These are phyloP conservation scores for Drosophila carrolli DNA, from an alignment of 1,140 invertebrate genomes.

Conservation along the genomic window DNA sequence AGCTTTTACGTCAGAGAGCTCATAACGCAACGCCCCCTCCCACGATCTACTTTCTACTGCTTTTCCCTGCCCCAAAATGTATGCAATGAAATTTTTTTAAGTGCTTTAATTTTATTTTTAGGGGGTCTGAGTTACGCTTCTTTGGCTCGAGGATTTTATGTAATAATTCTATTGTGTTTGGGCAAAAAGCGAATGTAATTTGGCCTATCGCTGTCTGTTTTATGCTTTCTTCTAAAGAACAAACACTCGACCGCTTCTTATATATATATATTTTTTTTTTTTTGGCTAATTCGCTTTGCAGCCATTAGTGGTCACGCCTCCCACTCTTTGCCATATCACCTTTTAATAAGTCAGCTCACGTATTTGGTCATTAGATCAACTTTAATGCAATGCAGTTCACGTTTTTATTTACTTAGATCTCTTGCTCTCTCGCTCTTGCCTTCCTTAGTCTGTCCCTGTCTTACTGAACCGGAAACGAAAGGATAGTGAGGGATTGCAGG, in stretches of 20 bases:
- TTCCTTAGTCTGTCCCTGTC: background rate
- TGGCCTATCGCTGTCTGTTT: background rate
- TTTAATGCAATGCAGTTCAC: constrained; percentile 73
- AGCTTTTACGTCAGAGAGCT: constrained; percentile 40
- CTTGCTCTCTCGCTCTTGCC: background rate
- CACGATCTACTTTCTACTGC: background rate
- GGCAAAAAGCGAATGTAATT: constrained; percentile 2
- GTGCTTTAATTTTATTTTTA: constrained; percentile 77
- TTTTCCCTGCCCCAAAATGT: constrained; percentile 37
- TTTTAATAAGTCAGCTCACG: constrained; percentile 64
- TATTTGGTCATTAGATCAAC: constrained; percentile 78
- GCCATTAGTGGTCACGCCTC: constrained; percentile 49
- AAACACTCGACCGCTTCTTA: background rate
- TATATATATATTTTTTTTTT: constrained; percentile 6
- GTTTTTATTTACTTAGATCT: constrained; percentile 76
- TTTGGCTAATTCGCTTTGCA: constrained; percentile 61
- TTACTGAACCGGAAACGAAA: background rate
- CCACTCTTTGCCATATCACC: constrained; percentile 3
- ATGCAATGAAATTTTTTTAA: constrained; percentile 74
- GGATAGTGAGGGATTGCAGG: background rate
- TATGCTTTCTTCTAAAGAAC: background rate
- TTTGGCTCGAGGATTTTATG: constrained; percentile 21
- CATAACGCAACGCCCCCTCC: constrained; percentile 15
- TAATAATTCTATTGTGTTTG: constrained; percentile 63
- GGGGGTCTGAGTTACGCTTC: constrained; percentile 1